A percentile compares a stretch with the other conserved stretches of the same genome.
phyloP scores from a whole-genome alignment of 1,140 invertebrate species.

The Zaprionus inermis region DNA sequence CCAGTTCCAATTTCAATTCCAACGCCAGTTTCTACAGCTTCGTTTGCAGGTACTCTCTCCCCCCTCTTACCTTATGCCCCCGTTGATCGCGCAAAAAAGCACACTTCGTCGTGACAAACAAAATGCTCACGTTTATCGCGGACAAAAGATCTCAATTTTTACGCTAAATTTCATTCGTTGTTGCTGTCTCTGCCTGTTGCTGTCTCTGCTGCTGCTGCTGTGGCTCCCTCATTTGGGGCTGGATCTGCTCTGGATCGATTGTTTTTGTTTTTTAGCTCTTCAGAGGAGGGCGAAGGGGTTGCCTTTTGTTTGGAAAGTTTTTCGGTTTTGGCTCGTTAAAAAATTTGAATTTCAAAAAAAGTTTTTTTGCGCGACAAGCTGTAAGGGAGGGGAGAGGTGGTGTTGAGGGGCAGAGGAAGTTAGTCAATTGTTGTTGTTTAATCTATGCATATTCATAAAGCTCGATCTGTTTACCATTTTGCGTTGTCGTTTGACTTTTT shows the following conservation, averaged over 20 bases:
- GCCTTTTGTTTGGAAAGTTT: slow-evolving; percentile 80
- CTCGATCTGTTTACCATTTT: slow-evolving; percentile 74
- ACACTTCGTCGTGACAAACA: slow-evolving; percentile 82
- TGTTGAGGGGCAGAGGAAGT: no score
- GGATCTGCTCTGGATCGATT: slow-evolving; percentile 70
- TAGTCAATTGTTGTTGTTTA: slow-evolving; percentile 52
- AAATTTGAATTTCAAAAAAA: slow-evolving; percentile 70
- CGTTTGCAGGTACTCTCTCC: slow-evolving; percentile 15
- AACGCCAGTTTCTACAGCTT: slow-evolving; percentile 37
- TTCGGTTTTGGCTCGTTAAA: slow-evolving; percentile 77
- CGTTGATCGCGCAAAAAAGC: slow-evolving; percentile 75
- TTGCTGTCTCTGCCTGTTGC: slow-evolving; percentile 13
- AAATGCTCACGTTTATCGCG: slow-evolving; percentile 80
- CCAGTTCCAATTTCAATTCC: slow-evolving; percentile 7
- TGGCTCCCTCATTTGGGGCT: slow-evolving; percentile 33
- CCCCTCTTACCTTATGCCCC: slow-evolving; percentile 20
- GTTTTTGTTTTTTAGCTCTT: slow-evolving; percentile 11
- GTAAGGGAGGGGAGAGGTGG: slow-evolving; percentile 10
- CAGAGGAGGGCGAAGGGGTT: background rate
- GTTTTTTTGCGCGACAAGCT: slow-evolving; percentile 27
- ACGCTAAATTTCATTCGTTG: slow-evolving; percentile 76
- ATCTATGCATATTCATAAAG: slow-evolving; percentile 81
- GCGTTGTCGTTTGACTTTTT: slow-evolving; percentile 75
- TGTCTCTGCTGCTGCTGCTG: background rate
- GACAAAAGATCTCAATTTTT: slow-evolving; percentile 80